A percentile compares a stretch with the other conserved stretches of the same genome.
Conservation (phyloP, 2,888 invertebrate species). For the Cheilosia vernalis region DNA sequence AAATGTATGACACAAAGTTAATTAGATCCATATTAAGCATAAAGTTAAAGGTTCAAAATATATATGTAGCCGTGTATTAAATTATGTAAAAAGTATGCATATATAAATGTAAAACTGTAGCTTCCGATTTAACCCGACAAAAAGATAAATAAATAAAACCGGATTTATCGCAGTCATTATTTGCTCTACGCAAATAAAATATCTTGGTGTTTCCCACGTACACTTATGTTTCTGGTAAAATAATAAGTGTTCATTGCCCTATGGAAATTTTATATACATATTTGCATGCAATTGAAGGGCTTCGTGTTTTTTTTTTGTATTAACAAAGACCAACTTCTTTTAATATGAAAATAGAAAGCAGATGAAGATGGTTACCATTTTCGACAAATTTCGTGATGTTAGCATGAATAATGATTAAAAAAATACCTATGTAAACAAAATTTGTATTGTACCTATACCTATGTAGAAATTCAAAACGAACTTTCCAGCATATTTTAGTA, state of each 20-base stretch:
- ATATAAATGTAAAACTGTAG: background rate
- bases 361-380: too few species aligned
- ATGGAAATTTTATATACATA: background rate
- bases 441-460: too few species aligned
- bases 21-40: constrained; percentile 1
- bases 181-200: constrained; percentile 5
- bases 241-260: constrained; percentile 19
- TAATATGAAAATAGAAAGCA: too few species aligned
- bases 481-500: too few species aligned
- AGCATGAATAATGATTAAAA: too few species aligned
- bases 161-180: constrained; percentile 7
- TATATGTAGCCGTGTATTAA: background rate
- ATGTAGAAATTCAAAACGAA: too few species aligned
- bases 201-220: background rate
- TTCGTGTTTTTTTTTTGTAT: background rate
- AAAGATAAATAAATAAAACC: constrained; percentile 20
- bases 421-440: too few species aligned
- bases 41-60: background rate
- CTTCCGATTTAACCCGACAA: background rate
- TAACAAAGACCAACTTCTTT: too few species aligned
- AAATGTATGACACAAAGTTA: constrained; percentile 3
- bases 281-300: constrained; percentile 33
- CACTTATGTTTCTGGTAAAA: background rate
- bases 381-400: too few species aligned
- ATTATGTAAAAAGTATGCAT: constrained; percentile 13